A percentile compares a stretch with the other conserved stretches of the same genome.
Conservation (phyloP, 2,888 invertebrate species). For the Taphrorychus bicolor region DNA sequence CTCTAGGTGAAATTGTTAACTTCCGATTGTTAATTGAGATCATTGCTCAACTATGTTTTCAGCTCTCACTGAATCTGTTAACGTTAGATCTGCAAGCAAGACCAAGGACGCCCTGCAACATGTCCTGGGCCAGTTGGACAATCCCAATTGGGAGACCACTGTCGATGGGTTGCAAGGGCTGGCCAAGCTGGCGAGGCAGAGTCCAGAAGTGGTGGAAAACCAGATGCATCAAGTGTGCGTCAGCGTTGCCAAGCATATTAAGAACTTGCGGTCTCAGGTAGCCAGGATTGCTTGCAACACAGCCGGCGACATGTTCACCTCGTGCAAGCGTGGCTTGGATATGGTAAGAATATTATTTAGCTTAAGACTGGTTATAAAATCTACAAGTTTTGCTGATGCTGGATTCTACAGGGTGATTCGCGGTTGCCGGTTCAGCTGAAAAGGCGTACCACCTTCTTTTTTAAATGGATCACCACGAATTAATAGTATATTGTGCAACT, state of each 20-base stretch:
- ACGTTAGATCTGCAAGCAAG: constrained; percentile 59
- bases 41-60: too few species aligned
- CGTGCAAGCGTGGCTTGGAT: constrained; percentile 64
- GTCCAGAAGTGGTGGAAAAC: constrained; percentile 67
- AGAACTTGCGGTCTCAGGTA: constrained; percentile 92
- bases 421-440: too few species aligned
- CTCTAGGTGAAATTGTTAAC: constrained; percentile 27
- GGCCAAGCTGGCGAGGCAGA: constrained; percentile 72
- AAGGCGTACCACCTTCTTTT: too few species aligned
- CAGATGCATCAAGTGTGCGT: constrained; percentile 75
- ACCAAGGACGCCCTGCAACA: constrained; percentile 71
- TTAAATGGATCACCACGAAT: too few species aligned
- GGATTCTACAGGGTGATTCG: too few species aligned
- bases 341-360: constrained; percentile 59
- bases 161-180: constrained; percentile 73
- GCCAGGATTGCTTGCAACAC: constrained; percentile 87
- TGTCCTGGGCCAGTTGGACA: constrained; percentile 71
- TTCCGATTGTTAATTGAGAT: too few species aligned
- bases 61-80: constrained; percentile 33
- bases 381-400: too few species aligned
- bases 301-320: constrained; percentile 78
- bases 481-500: too few species aligned
- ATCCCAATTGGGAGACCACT: constrained; percentile 81
- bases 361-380: not conserved
- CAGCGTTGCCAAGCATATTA: constrained; percentile 78